A percentile compares a stretch with the other conserved stretches of the same genome.
Conservation (phyloP, 2,888 invertebrate species). For the Agrotis segetum region DNA sequence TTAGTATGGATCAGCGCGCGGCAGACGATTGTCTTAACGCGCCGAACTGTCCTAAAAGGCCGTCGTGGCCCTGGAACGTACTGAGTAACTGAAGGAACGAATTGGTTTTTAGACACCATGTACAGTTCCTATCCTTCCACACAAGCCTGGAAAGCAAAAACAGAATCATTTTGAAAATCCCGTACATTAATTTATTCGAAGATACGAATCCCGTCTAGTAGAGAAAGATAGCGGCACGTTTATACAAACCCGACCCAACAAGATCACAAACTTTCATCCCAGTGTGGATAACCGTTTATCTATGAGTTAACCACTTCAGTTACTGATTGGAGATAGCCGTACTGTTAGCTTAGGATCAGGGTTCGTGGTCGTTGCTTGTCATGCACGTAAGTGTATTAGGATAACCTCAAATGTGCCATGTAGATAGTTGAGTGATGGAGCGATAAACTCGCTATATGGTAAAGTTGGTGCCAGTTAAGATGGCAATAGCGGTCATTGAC, state of each 20-base stretch:
- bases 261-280: slow-evolving; percentile 48
- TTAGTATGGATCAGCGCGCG: no score
- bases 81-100: no score
- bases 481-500: no score
- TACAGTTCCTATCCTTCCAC: no score
- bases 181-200: slow-evolving; percentile 4
- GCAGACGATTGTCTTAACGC: no score
- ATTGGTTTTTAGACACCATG: no score
- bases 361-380: slow-evolving; percentile 36
- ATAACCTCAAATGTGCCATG: slow-evolving; percentile 30
- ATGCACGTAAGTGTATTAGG: slow-evolving; percentile 12
- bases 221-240: slow-evolving; percentile 7
- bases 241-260: slow-evolving; percentile 1
- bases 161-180: no score
- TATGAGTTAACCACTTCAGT: slow-evolving; percentile 56
- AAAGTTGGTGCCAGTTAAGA: no score
- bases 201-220: slow-evolving; percentile 23
- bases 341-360: slow-evolving; percentile 55
- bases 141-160: no score
- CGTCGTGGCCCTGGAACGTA: no score
- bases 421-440: slow-evolving; percentile 7
- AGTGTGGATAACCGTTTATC: slow-evolving; percentile 56
- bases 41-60: no score
- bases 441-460: not conserved
- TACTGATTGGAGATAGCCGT: slow-evolving; percentile 58